These are phyloP conservation scores for Axinella damicornis DNA, from an alignment of 37 sponge, comb jelly and placozoan genomes.

Conservation along the genomic window DNA sequence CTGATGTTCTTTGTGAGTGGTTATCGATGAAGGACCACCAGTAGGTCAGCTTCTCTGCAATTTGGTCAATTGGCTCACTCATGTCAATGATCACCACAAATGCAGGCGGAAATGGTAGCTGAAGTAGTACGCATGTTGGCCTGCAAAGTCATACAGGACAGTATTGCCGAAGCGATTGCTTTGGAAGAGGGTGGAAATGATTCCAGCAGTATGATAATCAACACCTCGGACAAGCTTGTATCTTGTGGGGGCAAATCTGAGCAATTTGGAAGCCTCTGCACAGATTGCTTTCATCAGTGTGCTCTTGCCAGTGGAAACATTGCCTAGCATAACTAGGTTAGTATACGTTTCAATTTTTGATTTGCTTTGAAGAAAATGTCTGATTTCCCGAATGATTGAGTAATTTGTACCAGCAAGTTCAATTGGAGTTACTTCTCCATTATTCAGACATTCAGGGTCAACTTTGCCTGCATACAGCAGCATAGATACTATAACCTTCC, in stretches of 20 bases:
- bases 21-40: conserved; percentile 26
- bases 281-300: conserved; percentile 42
- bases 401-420: conserved; percentile 4
- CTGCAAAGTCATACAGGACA: conserved; percentile 44
- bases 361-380: neutral
- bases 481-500: too few species aligned
- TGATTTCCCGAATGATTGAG: neutral
- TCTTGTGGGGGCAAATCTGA: too few species aligned
- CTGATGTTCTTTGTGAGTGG: neutral
- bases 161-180: conserved; percentile 18
- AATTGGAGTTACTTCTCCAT: conserved; percentile 3
- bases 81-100: conserved; percentile 32
- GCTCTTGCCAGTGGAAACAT: conserved; percentile 38
- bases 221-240: too few species aligned
- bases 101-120: conserved; percentile 10
- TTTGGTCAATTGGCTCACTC: conserved; percentile 4
- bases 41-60: conserved; percentile 3
- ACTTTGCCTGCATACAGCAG: too few species aligned
- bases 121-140: conserved; percentile 47
- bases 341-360: neutral
- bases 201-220: conserved; percentile 33
- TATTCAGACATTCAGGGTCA: too few species aligned
- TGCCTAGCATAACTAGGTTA: conserved; percentile 15
- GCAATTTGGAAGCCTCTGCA: too few species aligned
- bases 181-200: conserved; percentile 2